Evolutionary conservation across 2,888 invertebrate genomes (phyloP), one percentile per base, ranked within the genome.

Genomic region (Agrilus cyanescens): DNA sequence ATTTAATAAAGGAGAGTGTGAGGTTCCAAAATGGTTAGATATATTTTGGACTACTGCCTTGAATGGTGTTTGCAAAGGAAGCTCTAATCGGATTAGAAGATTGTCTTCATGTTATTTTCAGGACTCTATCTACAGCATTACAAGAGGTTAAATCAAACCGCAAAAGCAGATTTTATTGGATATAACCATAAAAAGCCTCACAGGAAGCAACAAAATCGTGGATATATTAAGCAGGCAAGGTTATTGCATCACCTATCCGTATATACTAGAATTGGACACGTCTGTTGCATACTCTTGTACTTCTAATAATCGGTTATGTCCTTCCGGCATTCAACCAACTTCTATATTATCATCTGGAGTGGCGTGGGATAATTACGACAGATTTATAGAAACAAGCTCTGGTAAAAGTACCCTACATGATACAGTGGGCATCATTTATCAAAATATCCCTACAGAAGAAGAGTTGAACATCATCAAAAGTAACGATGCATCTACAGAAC

Each of bases 371-470:
- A 53, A 54, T 49, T 55, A 40, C 33, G 55, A 55, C 36, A 43
- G 50, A 47, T 54, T 45, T 46, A 52, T 54, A 4, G 50, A 54
- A 13, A 53, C 50, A 37, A 46, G 13, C 37, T 42, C 46, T 16
- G 55, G 52, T 13, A 51, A 53, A 50, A 43, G 53, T 45, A 53
- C 53, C 18, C 41, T n/a, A n/a, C n/a, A n/a, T n/a, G n/a, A n/a
- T n/a, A n/a, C n/a, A n/a, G n/a, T n/a, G n/a, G n/a, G n/a, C 62
- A 58, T 59, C 16, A 51, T 57, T 20, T 57, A 51, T 46, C 58
- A 60, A 49, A 50, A 50, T 50, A 50, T 51, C 25, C 46, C 48
- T 38, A 47, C 50, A 32, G 46, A 47, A 46, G 46, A 48, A 44
- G 45, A 52, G 44, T 45, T 45, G 33, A 45, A 47, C 34, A 38